A percentile compares a stretch with the other conserved stretches of the same genome.
Conservation (phyloP, 2,797 vertebrate species). For the Mallotus villosus region DNA sequence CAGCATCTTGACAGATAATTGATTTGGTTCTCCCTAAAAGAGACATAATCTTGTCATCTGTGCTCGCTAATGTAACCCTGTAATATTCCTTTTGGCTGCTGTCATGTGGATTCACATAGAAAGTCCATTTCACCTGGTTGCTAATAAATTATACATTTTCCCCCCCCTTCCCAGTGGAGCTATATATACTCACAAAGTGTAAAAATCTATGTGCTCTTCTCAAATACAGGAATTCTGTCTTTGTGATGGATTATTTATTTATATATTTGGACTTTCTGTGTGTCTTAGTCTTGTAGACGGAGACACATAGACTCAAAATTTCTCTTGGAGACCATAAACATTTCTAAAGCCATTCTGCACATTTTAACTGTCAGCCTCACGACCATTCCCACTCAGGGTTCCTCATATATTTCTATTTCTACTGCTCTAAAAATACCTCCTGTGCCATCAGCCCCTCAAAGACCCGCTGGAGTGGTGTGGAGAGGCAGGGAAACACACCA, state of each 20-base stretch:
- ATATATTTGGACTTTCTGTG: conserved; percentile 65
- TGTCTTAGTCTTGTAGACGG: conserved; percentile 40
- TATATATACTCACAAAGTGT: conserved; percentile 58
- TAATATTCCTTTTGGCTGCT: conserved; percentile 37
- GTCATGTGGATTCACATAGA: conserved; percentile 64
- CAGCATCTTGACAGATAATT: conserved; percentile 43
- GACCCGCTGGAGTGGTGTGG: conserved; percentile 40
- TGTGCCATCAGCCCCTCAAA: conserved; percentile 47
- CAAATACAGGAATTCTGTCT: conserved; percentile 50
- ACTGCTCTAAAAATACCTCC: conserved; percentile 74
- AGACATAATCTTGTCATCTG: conserved; percentile 43
- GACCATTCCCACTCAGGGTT: conserved; percentile 34
- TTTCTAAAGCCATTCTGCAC: conserved; percentile 56
- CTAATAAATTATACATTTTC: conserved; percentile 67
- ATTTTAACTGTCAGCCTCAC: conserved; percentile 54
- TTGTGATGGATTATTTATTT: conserved; percentile 66
- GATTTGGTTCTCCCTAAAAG: conserved; percentile 32
- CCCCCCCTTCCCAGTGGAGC: conserved; percentile 37
- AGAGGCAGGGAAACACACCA: conserved; percentile 48
- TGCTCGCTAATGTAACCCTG: conserved; percentile 50
- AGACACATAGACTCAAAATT: conserved; percentile 31
- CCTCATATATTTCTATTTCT: conserved; percentile 52
- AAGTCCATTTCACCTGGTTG: conserved; percentile 68
- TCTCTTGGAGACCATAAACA: conserved; percentile 56
- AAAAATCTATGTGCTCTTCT: conserved; percentile 66